Conservation (phyloP, 2,113 vertebrate genomes). For the Artemisiospiza belli region DNA sequence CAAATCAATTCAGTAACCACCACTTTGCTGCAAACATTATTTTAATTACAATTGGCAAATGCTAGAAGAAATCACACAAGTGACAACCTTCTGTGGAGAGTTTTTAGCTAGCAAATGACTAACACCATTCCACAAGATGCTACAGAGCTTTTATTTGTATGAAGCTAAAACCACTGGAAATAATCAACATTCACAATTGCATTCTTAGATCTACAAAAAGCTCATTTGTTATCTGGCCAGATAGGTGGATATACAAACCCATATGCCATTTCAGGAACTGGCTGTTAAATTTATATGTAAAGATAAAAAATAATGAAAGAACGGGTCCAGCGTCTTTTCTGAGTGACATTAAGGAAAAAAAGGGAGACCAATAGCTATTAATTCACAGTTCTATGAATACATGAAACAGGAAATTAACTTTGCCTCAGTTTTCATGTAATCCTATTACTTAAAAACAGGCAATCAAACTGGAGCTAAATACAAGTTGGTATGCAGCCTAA, state of each 20-base stretch:
- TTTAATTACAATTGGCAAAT: not conserved
- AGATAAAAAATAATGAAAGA: not conserved
- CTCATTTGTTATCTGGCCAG: accelerated
- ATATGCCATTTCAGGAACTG: not conserved
- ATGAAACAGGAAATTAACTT: not conserved
- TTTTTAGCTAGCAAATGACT: not conserved
- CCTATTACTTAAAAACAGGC: not conserved
- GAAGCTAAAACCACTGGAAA: not conserved
- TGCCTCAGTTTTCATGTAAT: not conserved
- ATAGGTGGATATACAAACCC: accelerated
- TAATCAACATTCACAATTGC: not conserved
- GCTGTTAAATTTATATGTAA: not conserved
- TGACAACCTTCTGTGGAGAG: not conserved
- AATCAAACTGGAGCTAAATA: not conserved
- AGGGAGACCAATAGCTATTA: not conserved
- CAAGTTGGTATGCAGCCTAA: not conserved
- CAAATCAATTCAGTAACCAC: not conserved
- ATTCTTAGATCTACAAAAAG: not conserved
- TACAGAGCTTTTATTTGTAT: not conserved
- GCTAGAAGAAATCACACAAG: not conserved
- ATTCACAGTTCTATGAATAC: not conserved
- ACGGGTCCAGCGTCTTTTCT: accelerated
- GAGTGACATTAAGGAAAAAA: not conserved
- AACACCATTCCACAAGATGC: not conserved
- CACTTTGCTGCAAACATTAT: not conserved